Percentiles rank a stretch among this genome's conserved stretches.
These are phyloP conservation scores for Poecilia latipinna DNA, from an alignment of 2,113 vertebrate species.

Conservation along the genomic window DNA sequence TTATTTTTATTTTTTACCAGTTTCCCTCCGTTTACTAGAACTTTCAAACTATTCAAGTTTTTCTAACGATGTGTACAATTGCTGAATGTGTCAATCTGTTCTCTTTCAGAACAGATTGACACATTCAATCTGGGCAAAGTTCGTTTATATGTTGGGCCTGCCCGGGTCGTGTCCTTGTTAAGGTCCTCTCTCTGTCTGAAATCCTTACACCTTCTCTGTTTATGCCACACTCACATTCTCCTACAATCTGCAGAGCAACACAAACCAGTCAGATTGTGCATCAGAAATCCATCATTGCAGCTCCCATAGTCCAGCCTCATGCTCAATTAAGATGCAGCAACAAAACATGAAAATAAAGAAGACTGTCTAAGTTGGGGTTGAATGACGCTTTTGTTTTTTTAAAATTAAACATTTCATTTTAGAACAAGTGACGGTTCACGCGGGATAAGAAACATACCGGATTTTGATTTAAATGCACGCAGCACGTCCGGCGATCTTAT, in stretches of 20 bases:
- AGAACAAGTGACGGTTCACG: neutral
- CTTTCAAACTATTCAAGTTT: no score
- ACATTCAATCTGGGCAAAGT: neutral
- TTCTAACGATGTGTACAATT: no score
- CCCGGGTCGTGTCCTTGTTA: neutral
- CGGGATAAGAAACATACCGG: neutral
- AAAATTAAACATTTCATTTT: neutral
- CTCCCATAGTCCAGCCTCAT: neutral
- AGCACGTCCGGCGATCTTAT: neutral
- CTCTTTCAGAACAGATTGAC: no score
- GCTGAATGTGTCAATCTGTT: no score
- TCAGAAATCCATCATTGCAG: neutral
- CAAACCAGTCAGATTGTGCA: neutral
- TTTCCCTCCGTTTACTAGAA: no score
- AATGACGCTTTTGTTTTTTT: no score
- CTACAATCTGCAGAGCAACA: conserved; percentile 19
- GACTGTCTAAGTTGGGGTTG: no score
- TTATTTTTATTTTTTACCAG: no score
- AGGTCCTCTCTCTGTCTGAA: neutral
- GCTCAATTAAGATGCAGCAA: neutral
- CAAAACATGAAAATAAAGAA: no score
- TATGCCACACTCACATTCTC: neutral
- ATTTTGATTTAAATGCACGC: neutral
- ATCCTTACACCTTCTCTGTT: neutral
- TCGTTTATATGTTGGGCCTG: neutral